Percentiles rank a stretch among this genome's conserved stretches.
These are phyloP conservation scores for Cremastinae sp. DNA, from an alignment of 2,888 invertebrate species.

Conservation along the genomic window DNA sequence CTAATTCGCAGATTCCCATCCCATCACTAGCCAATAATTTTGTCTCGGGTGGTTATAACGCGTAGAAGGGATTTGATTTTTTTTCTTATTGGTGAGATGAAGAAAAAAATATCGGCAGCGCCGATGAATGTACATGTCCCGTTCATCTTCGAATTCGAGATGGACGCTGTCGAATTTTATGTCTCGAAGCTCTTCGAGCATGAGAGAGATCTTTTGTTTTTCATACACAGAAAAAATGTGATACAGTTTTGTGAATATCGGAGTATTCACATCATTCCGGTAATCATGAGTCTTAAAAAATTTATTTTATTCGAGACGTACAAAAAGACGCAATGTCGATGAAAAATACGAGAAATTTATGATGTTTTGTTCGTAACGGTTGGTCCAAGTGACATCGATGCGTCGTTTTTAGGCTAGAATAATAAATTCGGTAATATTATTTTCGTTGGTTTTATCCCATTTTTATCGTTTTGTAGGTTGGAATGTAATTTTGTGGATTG, in stretches of 20 bases:
- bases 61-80: constrained; percentile 11
- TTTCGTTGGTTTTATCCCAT: constrained; percentile 9
- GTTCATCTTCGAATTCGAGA: constrained; percentile 7
- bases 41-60: constrained; percentile 71
- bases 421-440: constrained; percentile 14
- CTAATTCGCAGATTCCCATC: constrained; percentile 43
- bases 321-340: background rate
- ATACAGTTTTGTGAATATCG: too few species aligned
- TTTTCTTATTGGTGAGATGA: background rate
- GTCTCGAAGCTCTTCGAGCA: background rate
- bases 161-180: background rate
- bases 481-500: too few species aligned
- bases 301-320: constrained; percentile 18
- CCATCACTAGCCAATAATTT: constrained; percentile 71
- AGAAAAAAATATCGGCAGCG: too few species aligned
- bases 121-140: too few species aligned
- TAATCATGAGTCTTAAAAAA: background rate
- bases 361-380: constrained; percentile 42
- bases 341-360: constrained; percentile 8
- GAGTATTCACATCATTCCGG: too few species aligned
- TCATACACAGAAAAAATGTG: background rate
- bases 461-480: background rate
- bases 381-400: constrained; percentile 30
- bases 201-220: background rate
- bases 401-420: constrained; percentile 39